phyloP scores from a whole-genome alignment of 1,140 invertebrate genomes.

The Drosophila sulfurigaster region DNA sequence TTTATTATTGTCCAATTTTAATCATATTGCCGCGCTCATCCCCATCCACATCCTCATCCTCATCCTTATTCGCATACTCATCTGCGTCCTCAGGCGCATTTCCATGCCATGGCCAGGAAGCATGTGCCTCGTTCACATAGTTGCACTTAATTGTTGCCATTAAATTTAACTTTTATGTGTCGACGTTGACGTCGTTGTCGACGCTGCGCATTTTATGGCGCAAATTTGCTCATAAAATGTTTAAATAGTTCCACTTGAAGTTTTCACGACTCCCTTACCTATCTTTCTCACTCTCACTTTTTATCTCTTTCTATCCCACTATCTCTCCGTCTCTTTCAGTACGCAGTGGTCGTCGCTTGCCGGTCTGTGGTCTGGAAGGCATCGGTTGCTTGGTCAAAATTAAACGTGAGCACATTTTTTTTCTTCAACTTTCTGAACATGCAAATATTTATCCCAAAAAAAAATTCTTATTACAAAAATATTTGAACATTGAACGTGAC shows the following conservation, averaged over 20 bases:
- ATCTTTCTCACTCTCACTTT: conserved; percentile 4
- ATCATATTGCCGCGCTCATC: conserved; percentile 43
- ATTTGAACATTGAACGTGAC: conserved; percentile 61
- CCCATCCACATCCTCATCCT: not conserved
- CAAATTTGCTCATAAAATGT: conserved; percentile 68
- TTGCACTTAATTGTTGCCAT: conserved; percentile 77
- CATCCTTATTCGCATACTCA: not conserved
- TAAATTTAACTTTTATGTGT: conserved; percentile 77
- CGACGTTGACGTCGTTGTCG: conserved; percentile 43
- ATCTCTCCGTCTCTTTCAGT: conserved; percentile 60
- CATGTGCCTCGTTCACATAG: conserved; percentile 55
- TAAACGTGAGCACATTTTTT: conserved; percentile 85
- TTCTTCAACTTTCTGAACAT: conserved; percentile 49
- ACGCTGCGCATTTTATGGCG: conserved; percentile 51
- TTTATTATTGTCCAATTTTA: conserved; percentile 26
- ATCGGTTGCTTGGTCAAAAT: conserved; percentile 87
- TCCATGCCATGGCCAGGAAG: not conserved
- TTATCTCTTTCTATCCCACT: no score
- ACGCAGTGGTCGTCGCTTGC: conserved; percentile 84
- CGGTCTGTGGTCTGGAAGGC: conserved; percentile 87
- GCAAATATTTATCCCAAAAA: conserved; percentile 68
- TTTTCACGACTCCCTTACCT: conserved; percentile 43
- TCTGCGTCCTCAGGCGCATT: not conserved
- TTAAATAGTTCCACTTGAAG: conserved; percentile 73
- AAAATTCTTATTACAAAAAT: conserved; percentile 48